Percentiles rank a stretch among this genome's conserved stretches.
Evolutionary conservation across 2,888 invertebrate genomes (phyloP).

Genomic region (Serripes groenlandicus): DNA sequence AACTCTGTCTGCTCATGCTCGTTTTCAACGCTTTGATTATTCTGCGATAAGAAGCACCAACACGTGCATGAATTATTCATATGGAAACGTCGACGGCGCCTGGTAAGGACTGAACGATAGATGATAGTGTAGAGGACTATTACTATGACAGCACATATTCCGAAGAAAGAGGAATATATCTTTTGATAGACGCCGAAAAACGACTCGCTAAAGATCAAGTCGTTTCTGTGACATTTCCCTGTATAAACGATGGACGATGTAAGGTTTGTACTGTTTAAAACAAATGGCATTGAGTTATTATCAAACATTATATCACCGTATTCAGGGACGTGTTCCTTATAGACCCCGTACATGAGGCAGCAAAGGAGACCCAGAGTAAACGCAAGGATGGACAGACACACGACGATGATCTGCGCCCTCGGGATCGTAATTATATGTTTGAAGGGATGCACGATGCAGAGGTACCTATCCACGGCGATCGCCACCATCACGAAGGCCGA

Average conservation of each 20-base stretch:
- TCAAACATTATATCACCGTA: neutral
- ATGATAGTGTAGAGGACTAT: constrained; percentile 84
- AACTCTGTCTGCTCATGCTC: constrained; percentile 72
- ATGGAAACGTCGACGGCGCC: constrained; percentile 68
- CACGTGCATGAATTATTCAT: constrained; percentile 68
- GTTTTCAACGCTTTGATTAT: constrained; percentile 51
- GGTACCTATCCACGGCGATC: constrained; percentile 80
- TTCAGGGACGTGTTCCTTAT: constrained; percentile 11
- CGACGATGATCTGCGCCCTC: constrained; percentile 72
- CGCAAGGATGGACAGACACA: constrained; percentile 60
- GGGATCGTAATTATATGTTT: constrained; percentile 82
- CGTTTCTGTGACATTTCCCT: constrained; percentile 54
- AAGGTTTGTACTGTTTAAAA: constrained; percentile 1
- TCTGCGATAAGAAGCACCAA: constrained; percentile 66
- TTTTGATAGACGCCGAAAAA: constrained; percentile 78
- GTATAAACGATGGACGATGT: constrained; percentile 21
- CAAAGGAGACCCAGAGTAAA: constrained; percentile 61
- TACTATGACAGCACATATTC: constrained; percentile 83
- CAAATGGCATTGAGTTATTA: constrained; percentile 1
- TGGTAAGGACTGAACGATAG: constrained; percentile 71
- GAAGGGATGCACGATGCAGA: constrained; percentile 83
- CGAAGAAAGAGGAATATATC: constrained; percentile 82
- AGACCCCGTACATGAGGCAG: constrained; percentile 59
- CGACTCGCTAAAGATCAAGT: constrained; percentile 44
- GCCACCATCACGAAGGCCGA: constrained; percentile 83